Evolutionary conservation across 2,113 vertebrate species (phyloP).

Genomic region (Beaufortia kweichowensis): DNA sequence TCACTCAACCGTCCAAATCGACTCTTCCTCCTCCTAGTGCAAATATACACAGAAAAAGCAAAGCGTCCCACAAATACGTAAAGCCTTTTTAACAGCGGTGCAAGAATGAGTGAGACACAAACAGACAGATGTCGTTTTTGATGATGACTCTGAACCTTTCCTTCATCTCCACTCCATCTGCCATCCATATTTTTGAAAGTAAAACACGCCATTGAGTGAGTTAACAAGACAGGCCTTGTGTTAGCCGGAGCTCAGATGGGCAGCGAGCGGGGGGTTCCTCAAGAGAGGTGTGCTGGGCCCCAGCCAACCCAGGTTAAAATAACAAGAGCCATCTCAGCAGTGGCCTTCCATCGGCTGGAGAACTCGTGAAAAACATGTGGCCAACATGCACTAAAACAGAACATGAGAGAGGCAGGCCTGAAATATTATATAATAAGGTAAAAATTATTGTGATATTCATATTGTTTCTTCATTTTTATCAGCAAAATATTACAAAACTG

Average conservation of each 20-base stretch:
- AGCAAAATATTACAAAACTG: too few species aligned
- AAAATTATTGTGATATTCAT: too few species aligned
- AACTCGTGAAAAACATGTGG: constrained; percentile 39
- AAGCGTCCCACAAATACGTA: constrained; percentile 34
- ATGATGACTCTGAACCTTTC: constrained; percentile 35
- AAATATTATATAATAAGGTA: too few species aligned
- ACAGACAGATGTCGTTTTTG: constrained; percentile 43
- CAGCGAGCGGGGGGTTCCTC: constrained; percentile 44
- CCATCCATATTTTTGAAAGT: constrained; percentile 56
- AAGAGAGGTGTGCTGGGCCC: constrained; percentile 32
- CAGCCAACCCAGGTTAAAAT: constrained; percentile 59
- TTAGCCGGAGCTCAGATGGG: constrained; percentile 52
- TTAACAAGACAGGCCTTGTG: constrained; percentile 63
- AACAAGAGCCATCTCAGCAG: constrained; percentile 50
- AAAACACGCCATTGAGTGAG: constrained; percentile 53
- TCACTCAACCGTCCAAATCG: not conserved
- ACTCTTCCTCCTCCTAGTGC: constrained; percentile 32
- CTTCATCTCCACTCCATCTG: constrained; percentile 48
- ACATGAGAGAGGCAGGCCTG: not conserved
- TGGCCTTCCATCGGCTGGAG: not conserved
- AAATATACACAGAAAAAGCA: constrained; percentile 42
- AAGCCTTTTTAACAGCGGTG: constrained; percentile 35
- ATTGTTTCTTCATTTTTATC: too few species aligned
- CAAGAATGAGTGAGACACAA: constrained; percentile 23
- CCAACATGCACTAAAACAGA: constrained; percentile 18